Evolutionary conservation across 2,888 invertebrate genomes (phyloP).

Genomic region (Lepetodrilus schrolli): DNA sequence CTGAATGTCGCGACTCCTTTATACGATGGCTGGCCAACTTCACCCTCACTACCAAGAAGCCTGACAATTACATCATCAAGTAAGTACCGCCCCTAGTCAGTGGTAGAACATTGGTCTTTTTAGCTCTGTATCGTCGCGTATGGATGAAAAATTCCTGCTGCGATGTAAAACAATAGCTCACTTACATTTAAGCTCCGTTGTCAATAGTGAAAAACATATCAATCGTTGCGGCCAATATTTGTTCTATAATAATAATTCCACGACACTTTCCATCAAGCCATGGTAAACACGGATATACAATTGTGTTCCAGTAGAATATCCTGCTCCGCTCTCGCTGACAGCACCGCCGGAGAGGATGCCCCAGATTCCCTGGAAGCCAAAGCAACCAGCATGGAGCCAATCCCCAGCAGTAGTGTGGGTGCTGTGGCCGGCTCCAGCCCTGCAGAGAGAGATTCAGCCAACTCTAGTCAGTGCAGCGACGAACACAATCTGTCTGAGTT

Average conservation of each 20-base stretch:
- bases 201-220: no score
- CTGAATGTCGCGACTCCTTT: slow-evolving; percentile 67
- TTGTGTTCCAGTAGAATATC: slow-evolving; percentile 41
- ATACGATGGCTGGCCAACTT: slow-evolving; percentile 68
- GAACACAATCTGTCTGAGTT: slow-evolving; percentile 67
- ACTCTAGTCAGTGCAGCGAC: slow-evolving; percentile 61
- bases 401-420: slow-evolving; percentile 65
- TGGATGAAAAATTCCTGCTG: no score
- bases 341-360: slow-evolving; percentile 45
- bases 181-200: no score
- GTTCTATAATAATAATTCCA: no score
- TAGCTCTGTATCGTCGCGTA: no score
- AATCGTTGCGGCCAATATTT: no score
- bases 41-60: slow-evolving; percentile 53
- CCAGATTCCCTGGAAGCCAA: slow-evolving; percentile 44
- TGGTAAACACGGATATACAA: no score
- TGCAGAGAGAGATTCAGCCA: slow-evolving; percentile 65
- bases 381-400: slow-evolving; percentile 44
- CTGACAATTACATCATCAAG: slow-evolving; percentile 46
- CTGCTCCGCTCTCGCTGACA: slow-evolving; percentile 43
- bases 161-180: no score
- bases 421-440: slow-evolving; percentile 64
- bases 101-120: no score
- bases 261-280: no score
- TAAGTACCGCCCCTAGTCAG: no score